Percentiles rank a stretch among this genome's conserved stretches.
These are phyloP conservation scores for Daubentonia madagascariensis DNA, from an alignment of 2,113 vertebrate genomes.

Conservation along the genomic window DNA sequence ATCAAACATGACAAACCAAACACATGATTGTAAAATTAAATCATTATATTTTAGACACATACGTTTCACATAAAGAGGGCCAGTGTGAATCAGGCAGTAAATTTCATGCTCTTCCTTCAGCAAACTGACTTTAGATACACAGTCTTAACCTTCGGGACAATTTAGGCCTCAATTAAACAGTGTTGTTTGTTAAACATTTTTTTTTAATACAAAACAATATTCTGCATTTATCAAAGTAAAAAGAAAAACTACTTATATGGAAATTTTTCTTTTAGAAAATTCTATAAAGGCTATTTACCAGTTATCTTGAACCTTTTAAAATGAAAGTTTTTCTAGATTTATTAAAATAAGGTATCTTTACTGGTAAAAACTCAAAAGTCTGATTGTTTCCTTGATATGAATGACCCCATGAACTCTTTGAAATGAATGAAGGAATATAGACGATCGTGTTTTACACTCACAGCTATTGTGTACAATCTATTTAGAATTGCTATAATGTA, in stretches of 20 bases:
- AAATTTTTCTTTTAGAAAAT: neutral
- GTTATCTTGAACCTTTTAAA: neutral
- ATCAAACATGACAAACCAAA: neutral
- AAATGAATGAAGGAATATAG: slow-evolving; percentile 38
- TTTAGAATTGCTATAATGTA: slow-evolving; percentile 49
- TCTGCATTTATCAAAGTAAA: neutral
- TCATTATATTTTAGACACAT: neutral
- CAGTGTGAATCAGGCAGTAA: neutral
- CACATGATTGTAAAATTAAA: neutral
- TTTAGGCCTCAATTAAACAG: neutral
- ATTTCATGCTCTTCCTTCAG: neutral
- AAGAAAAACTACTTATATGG: neutral
- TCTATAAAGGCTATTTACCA: neutral
- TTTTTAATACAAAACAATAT: neutral
- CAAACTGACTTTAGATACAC: neutral
- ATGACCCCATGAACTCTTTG: slow-evolving; percentile 53
- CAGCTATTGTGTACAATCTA: slow-evolving; percentile 30
- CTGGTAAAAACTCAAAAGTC: neutral
- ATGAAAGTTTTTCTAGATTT: neutral
- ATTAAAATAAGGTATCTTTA: slow-evolving; percentile 46
- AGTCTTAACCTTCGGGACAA: neutral
- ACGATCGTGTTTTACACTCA: slow-evolving; percentile 60
- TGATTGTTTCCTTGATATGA: slow-evolving; percentile 68
- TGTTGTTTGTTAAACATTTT: neutral
- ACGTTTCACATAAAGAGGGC: neutral